Percentiles rank a stretch among this genome's conserved stretches.
Evolutionary conservation across 2,888 invertebrate genomes (phyloP).

Genomic region (Mimumesa dahlbomi): DNA sequence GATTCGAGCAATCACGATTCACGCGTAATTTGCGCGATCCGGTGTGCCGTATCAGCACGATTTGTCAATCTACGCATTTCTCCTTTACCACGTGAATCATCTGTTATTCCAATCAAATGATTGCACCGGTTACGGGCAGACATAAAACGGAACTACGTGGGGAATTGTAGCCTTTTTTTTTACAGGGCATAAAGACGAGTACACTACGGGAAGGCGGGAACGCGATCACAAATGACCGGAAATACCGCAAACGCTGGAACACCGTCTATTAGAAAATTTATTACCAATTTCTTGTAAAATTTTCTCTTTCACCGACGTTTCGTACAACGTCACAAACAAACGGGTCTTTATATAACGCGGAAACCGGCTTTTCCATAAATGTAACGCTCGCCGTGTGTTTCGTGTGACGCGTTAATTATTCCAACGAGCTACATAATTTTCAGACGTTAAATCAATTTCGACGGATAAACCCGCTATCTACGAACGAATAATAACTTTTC

Average conservation of each 20-base stretch:
- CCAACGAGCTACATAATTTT: background rate
- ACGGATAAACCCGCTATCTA: too few species aligned
- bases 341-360: constrained; percentile 41
- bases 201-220: too few species aligned
- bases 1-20: constrained; percentile 44
- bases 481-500: too few species aligned
- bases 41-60: constrained; percentile 9
- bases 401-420: constrained; percentile 18
- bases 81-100: background rate
- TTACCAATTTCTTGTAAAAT: constrained; percentile 28
- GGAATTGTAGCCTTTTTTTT: background rate
- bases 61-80: background rate
- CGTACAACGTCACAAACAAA: constrained; percentile 8
- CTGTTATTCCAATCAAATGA: background rate
- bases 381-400: constrained; percentile 34
- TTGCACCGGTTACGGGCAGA: background rate
- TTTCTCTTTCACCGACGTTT: constrained; percentile 32
- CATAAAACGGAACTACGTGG: background rate
- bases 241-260: too few species aligned
- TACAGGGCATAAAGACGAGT: too few species aligned
- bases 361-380: constrained; percentile 51
- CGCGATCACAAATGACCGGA: too few species aligned
- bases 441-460: too few species aligned
- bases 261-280: background rate
- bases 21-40: constrained; percentile 46